phyloP scores from a whole-genome alignment of 2,113 vertebrate genomes.

The Trachemys scripta region DNA sequence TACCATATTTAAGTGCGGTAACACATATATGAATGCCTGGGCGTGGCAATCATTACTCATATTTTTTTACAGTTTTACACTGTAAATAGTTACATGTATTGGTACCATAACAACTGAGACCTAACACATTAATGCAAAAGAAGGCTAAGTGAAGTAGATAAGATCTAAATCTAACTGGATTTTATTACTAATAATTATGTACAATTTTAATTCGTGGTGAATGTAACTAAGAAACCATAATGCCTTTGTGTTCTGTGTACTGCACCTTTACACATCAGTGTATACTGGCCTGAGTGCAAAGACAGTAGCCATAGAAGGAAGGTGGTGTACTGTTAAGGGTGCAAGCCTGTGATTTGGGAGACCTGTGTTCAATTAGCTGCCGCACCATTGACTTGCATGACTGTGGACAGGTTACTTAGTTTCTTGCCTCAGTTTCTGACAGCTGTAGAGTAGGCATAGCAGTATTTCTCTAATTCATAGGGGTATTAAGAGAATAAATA shows the following conservation, averaged over 20 bases:
- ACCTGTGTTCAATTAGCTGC: background rate
- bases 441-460: no score
- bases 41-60: background rate
- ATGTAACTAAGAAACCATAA: background rate
- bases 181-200: background rate
- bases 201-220: background rate
- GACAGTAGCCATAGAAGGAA: background rate
- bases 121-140: background rate
- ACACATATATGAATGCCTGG: background rate
- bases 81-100: background rate
- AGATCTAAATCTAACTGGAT: background rate
- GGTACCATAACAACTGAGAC: background rate
- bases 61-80: background rate
- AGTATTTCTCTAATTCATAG: no score
- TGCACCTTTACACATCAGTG: background rate
- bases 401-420: background rate
- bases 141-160: background rate
- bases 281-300: background rate
- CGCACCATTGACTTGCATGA: background rate
- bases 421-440: no score
- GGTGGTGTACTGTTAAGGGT: background rate
- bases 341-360: background rate
- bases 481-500: no score
- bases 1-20: background rate
- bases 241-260: background rate